Evolutionary conservation across 2,797 vertebrate species (phyloP), one percentile per base, ranked within the genome.

Genomic region (Sebastes aleutianus): DNA sequence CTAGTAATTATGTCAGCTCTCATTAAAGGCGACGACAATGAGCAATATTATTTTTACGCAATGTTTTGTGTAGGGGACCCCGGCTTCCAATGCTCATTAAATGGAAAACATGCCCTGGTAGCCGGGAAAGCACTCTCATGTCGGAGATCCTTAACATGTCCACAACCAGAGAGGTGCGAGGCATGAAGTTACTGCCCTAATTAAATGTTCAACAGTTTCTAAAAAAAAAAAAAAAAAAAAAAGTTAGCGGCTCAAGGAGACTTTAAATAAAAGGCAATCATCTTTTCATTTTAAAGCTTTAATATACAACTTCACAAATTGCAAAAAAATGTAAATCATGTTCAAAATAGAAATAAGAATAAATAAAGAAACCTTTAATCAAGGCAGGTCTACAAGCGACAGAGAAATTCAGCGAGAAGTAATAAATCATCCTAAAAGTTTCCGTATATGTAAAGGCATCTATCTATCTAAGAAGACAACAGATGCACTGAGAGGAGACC

Each of bases 41-140:
- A 95, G 56, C 92, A 97, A 98, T 97, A 98, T 98, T 99, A 98
- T 99, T 98, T 97, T 97, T 97, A 96, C 89, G 96, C 97, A 98
- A 94, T 96, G 97, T 97, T 97, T 98, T 98, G 97, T 98, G 95
- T 96, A 92, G 91, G 94, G 90, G 94, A 95, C 95, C 93, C 90
- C 78, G 34, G 95, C 95, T 96, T 96, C 96, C 95, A 96, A 95
- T 92, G 96, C 97, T 98, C 97, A 98, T 98, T 98, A 98, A 96
- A 95, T 83, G 87, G 92, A 95, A 96, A 95, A 94, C 94, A 95
- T 94, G 91, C 88, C 90, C 92, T 77, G 86, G 74, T 67, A 93
- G 92, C 87, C 92, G 91, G 94, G 93, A 92, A 92, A 93, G 94
- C 90, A 73, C 82, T 93, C 91, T 92, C 94, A 95, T 91, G 93